Evolutionary conservation across 2,797 vertebrate species (phyloP).

Genomic region (Pseudochirops corinnae): DNA sequence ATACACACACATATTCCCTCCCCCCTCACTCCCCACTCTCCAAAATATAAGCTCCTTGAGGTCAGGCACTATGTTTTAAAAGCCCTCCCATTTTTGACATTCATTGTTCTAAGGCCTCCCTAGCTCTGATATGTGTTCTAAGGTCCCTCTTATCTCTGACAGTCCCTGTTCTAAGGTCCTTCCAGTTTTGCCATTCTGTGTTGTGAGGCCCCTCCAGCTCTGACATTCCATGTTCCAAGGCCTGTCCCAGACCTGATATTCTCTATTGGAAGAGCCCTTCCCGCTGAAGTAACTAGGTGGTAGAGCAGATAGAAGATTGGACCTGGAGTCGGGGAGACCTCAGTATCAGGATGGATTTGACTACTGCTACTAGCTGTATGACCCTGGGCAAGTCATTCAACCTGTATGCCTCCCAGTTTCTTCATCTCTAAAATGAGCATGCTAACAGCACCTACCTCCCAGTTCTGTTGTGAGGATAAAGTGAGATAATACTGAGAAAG

Average conservation of each 20-base stretch:
- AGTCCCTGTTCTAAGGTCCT: not conserved
- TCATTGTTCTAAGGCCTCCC: not conserved
- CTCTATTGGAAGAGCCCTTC: not conserved
- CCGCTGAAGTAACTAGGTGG: not conserved
- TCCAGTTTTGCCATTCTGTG: not conserved
- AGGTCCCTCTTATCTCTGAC: fast-evolving
- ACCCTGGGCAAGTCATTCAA: not conserved
- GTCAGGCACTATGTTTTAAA: not conserved
- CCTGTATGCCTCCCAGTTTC: not conserved
- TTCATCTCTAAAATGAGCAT: not conserved
- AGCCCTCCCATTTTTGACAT: not conserved
- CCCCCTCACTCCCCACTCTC: not conserved
- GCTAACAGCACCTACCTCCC: not conserved
- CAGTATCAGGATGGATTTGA: not conserved
- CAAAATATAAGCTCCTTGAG: not conserved
- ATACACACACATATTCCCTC: not conserved
- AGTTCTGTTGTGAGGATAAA: not conserved
- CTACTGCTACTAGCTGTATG: not conserved
- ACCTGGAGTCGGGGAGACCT: not conserved
- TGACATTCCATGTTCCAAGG: not conserved
- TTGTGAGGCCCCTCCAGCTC: not conserved
- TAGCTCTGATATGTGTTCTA: not conserved
- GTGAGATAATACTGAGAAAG: not conserved
- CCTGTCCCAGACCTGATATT: not conserved
- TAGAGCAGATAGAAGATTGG: not conserved